Evolutionary conservation across 2,888 invertebrate species (phyloP).

Genomic region (Epistrophe eligans): DNA sequence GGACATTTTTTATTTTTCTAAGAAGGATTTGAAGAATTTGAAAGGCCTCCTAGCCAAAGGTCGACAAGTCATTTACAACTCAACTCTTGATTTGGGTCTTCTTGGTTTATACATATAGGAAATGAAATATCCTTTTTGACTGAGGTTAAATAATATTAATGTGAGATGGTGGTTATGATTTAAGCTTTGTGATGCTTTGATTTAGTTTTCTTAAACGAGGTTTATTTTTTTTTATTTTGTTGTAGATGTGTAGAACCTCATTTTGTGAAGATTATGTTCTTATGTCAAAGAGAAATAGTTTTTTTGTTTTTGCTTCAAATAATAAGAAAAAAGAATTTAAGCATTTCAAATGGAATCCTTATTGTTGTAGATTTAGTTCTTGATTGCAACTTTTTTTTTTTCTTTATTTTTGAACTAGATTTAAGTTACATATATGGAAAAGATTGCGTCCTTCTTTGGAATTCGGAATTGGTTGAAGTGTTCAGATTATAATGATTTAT

Average conservation of each 20-base stretch:
- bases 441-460: too few species aligned
- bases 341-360: too few species aligned
- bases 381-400: too few species aligned
- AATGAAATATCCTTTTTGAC: slow-evolving; percentile 5
- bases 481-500: too few species aligned
- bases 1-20: not conserved
- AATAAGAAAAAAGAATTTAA: too few species aligned
- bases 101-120: not conserved
- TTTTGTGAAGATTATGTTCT: not conserved
- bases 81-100: slow-evolving; percentile 21
- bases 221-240: not conserved
- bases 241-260: not conserved
- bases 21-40: slow-evolving; percentile 1
- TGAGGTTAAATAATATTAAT: not conserved
- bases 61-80: slow-evolving; percentile 25
- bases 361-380: too few species aligned
- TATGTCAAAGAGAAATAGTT: not conserved
- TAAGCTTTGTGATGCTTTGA: not conserved
- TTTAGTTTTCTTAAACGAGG: not conserved
- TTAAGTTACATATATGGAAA: too few species aligned
- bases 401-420: too few species aligned
- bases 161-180: not conserved
- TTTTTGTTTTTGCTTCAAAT: too few species aligned
- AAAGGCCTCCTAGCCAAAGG: slow-evolving; percentile 27
- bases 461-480: too few species aligned